Conservation (phyloP, 2,888 invertebrate genomes). For the Oscheius sp. region DNA sequence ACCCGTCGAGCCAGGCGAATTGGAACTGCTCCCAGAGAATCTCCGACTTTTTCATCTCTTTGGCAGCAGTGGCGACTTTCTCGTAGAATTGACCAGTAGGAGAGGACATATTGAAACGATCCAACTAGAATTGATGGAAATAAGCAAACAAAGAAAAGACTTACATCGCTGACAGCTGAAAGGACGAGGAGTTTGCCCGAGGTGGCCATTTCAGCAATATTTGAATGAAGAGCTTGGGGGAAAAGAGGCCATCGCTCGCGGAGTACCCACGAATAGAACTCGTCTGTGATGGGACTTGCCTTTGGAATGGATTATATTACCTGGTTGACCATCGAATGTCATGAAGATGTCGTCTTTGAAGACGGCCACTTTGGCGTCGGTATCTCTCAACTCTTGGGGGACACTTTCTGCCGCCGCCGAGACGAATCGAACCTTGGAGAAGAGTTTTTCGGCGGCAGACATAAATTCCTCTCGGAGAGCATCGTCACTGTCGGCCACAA, state of each 20-base stretch:
- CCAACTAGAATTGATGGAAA: constrained; percentile 42
- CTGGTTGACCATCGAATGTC: constrained; percentile 45
- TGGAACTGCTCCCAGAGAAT: constrained; percentile 76
- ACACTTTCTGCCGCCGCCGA: constrained; percentile 38
- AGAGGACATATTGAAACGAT: constrained; percentile 43
- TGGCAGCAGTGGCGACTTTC: constrained; percentile 51
- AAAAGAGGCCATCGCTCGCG: constrained; percentile 69
- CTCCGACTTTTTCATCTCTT: constrained; percentile 43
- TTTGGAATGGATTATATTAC: no score
- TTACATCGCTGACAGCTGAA: constrained; percentile 57
- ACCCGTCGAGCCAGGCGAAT: constrained; percentile 93
- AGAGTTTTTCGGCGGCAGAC: constrained; percentile 54
- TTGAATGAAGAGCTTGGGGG: constrained; percentile 60
- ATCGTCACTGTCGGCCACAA: constrained; percentile 36
- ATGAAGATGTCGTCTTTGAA: constrained; percentile 59
- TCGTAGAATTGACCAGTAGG: constrained; percentile 52
- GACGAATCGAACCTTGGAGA: constrained; percentile 59
- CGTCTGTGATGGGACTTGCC: constrained; percentile 5
- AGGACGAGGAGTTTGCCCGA: constrained; percentile 68
- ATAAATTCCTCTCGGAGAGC: constrained; percentile 53
- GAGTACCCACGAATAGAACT: constrained; percentile 60
- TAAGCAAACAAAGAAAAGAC: background rate
- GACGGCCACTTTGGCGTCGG: constrained; percentile 43
- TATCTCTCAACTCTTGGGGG: constrained; percentile 29
- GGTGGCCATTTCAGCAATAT: constrained; percentile 64